Base-by-base conservation (phyloP, 2,888 invertebrate species). In the Mesochorus sp. region DNA sequence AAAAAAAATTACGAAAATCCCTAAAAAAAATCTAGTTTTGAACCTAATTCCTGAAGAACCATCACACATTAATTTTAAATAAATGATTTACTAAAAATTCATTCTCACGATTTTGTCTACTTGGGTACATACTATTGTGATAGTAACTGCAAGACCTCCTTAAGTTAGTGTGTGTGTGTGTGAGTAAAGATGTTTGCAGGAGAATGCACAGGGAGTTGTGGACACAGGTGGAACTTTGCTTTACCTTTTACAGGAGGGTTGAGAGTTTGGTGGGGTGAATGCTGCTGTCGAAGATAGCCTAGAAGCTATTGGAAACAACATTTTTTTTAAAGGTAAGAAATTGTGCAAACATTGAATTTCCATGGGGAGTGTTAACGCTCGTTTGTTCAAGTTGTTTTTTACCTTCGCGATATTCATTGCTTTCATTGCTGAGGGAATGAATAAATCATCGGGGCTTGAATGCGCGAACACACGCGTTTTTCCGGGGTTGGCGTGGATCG, bases 171-270 rank as follows among this genome's bases (percentile, higher is more conserved):
- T n/a, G n/a, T n/a, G n/a, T n/a, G n/a, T n/a, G n/a, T n/a, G n/a
- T n/a, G n/a, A n/a, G n/a, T n/a, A n/a, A n/a, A n/a, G n/a, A n/a
- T n/a, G n/a, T n/a, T n/a, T n/a, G n/a, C n/a, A n/a, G n/a, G n/a
- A n/a, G n/a, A n/a, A 51, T 62, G 37, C 24, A 55, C 53, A 49
- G 51, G 64, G 51, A 39, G 8, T 71, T 71, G 75, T 79, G 53
- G 75, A 79, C 71, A 75, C 79, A 79, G 79, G 75, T 79, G 66
- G 53, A 70, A 70, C 68, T 64, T 64, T 71, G 59, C 31, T 59
- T 67, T 34, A 62, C 62, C 61, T 49, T 49, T 47, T n/a, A 17
- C 37, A 47, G 28, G 19, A 34, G n/a, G 3, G 24, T 21, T n/a
- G n/a, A 3, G 21, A 2, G 8, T n/a, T 21, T 6, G 17, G 44